Base-by-base conservation (phyloP, 1,140 invertebrate genomes). In the Popillia japonica region DNA sequence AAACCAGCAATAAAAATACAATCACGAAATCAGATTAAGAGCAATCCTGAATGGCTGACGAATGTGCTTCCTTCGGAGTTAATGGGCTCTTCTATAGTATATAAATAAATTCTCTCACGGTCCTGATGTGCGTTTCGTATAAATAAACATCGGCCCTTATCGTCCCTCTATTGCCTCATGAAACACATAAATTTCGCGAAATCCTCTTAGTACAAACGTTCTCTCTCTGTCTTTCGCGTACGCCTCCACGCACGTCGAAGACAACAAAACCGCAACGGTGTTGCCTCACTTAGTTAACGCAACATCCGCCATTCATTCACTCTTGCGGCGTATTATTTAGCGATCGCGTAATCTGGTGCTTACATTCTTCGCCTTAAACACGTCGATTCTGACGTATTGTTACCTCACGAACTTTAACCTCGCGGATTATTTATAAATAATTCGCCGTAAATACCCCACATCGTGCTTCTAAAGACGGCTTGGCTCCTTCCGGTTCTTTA, bases 21-120 rank as follows among this genome's bases (percentile, higher is more conserved):
- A 68, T 68, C 61, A 68, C 61, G 61, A 4, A 68, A 68, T 68
- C 61, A 68, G 61, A 68, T 68, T 68, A 68, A 34, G 61, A 17
- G 22, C 61, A 22, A 68, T 68, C 22, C 61, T 68, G 22, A 68
- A 68, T 68, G 61, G 61, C 22, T 68, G 20, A 27, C 61, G 61
- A 34, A 55, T 55, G 48, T 17, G 48, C 48, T 55, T 55, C 17
- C 44, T 34, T 2, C 27, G 6, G 61, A 34, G 22, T 23, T 68
- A 68, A 68, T 68, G 61, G 61, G 48, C 48, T 68, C 27, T 68
- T 68, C 61, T 34, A 17, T 48, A 68, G 22, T 8, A 68, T 23
- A 68, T 68, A 68, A 34, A 68, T 68, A 68, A 68, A 68, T 68
- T 68, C 61, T 20, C 22, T 22, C n/a, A 10, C 22, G 22, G 22